These are phyloP conservation scores for Tetranychus truncatus DNA, from an alignment of 2,888 invertebrate species.

Conservation along the genomic window DNA sequence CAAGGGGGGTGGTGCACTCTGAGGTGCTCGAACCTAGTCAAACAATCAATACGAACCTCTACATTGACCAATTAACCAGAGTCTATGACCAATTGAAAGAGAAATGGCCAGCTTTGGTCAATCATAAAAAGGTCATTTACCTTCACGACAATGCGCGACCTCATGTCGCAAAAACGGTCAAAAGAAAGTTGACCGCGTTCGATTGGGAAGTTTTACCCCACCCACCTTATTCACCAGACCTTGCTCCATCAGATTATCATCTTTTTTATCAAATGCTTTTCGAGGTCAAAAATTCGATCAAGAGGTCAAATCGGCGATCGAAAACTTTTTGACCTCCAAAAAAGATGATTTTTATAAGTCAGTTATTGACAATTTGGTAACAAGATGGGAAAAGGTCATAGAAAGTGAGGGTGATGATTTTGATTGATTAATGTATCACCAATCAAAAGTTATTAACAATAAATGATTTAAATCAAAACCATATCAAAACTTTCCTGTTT, in stretches of 20 bases:
- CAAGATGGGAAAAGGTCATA: not conserved
- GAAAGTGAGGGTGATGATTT: not conserved
- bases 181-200: conserved; percentile 15
- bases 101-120: conserved; percentile 18
- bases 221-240: conserved; percentile 25
- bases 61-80: conserved; percentile 23
- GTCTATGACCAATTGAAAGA: conserved; percentile 19
- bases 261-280: conserved; percentile 1
- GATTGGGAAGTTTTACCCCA: conserved; percentile 24
- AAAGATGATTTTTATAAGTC: not conserved
- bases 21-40: conserved; percentile 19
- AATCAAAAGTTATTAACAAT: too few relatives aligned
- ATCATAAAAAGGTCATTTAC: conserved; percentile 17
- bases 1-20: conserved; percentile 19
- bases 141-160: conserved; percentile 26
- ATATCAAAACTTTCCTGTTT: too few relatives aligned
- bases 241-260: conserved; percentile 23
- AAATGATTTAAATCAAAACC: too few relatives aligned
- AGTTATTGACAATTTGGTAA: not conserved
- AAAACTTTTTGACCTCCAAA: not conserved
- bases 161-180: conserved; percentile 24
- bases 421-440: too few relatives aligned
- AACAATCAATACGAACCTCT: conserved; percentile 23
- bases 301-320: not conserved
- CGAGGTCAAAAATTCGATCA: not conserved